Base-by-base conservation (phyloP, 2,888 invertebrate genomes). In the Ophion costatus region DNA sequence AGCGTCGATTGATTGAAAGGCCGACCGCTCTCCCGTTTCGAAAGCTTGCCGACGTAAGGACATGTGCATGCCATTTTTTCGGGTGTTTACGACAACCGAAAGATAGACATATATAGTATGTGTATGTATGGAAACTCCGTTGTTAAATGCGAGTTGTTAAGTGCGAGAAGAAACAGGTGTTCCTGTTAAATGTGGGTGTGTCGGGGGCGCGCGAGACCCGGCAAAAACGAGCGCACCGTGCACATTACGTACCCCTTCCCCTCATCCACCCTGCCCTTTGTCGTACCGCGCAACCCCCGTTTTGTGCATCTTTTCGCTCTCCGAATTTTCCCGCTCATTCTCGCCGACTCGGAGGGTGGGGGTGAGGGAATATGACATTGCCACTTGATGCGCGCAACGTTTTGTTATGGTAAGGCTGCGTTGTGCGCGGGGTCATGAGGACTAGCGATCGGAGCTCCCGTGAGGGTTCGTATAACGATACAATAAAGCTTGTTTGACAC, bases 321-420 rank as follows among this genome's bases (percentile, higher is more conserved):
- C 57, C 51, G 84, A 67, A 83, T 83, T 85, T 80, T 80, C 61
- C 71, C 83, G 59, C 83, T 78, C 63, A 78, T 66, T 71, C 75
- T 74, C 57, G 73, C 73, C 63, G 70, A 80, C 82, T 81, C 80
- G 82, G 87, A 86, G 38, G 91, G 91, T n/a, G n/a, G n/a, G n/a
- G n/a, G n/a, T n/a, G n/a, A n/a, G 91, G 91, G 90, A 90, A 91
- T 90, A 90, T 90, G 90, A 91, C 90, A 92, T 91, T 89, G 91
- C 90, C 90, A 92, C 91, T 92, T 92, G 56, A 71, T 73, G 73
- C 38, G 38, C 38, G 38, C 10, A 17, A 59, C 22, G 42, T 38
- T 73, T 73, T 61, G 71, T 71, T 71, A 71, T 71, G 71, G 71
- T 57, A 57, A 71, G 57, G 57, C 51, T 71, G 29, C 69, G 45